These are phyloP conservation scores for Thalassaphorura encarpata DNA, from an alignment of 1,140 invertebrate species.

Conservation along the genomic window DNA sequence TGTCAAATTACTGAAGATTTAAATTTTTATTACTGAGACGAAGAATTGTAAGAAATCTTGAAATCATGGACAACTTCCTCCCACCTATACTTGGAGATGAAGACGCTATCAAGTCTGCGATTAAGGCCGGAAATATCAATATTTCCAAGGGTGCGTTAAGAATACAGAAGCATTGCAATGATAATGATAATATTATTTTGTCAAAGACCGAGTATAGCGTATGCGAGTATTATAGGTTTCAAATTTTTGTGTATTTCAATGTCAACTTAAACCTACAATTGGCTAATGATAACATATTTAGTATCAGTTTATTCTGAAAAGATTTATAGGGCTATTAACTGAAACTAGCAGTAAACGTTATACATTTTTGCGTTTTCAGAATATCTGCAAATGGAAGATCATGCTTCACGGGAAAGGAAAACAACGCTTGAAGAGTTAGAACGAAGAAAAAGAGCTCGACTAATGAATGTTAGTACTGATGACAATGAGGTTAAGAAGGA, in stretches of 20 bases:
- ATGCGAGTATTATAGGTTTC: not conserved
- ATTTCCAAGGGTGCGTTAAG: constrained; percentile 53
- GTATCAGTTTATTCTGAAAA: not conserved
- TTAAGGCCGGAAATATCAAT: constrained; percentile 51
- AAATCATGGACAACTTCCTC: no score
- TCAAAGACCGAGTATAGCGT: not conserved
- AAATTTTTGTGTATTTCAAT: not conserved
- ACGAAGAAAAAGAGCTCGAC: constrained; percentile 74
- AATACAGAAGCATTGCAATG: not conserved
- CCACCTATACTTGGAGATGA: constrained; percentile 39
- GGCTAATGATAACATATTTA: not conserved
- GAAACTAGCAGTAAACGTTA: not conserved
- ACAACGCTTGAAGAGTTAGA: constrained; percentile 90
- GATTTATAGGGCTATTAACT: not conserved
- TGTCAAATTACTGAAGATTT: no score
- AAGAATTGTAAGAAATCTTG: no score
- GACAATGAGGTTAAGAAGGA: constrained; percentile 87
- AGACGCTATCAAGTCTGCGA: constrained; percentile 40
- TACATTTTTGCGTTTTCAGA: constrained; percentile 42
- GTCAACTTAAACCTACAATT: not conserved
- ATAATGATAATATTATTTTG: not conserved
- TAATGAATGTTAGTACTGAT: constrained; percentile 87
- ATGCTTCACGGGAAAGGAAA: constrained; percentile 60
- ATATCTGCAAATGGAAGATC: constrained; percentile 84
- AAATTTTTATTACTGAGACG: no score